Base-by-base conservation (phyloP, 2,113 vertebrate species). In the Puntigrus tetrazona region DNA sequence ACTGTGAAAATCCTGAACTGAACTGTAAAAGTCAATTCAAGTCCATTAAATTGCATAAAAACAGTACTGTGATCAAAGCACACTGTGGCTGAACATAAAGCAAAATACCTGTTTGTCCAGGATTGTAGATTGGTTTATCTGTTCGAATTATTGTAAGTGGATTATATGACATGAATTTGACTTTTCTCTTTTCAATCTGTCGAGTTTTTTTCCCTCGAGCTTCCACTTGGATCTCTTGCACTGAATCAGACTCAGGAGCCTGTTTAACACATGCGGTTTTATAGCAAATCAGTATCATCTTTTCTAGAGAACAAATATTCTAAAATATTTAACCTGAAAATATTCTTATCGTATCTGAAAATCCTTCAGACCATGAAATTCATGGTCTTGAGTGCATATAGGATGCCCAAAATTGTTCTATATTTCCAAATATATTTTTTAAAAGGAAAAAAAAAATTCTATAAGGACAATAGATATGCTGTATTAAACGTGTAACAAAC, bases 71-170 rank as follows among this genome's bases (percentile, higher is more conserved):
- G 27, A 14, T 18, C 18, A 20, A 1, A 7, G 0, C 18, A 34
- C 29, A 34, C 16, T 67, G 63, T 3, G 16, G 41, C 22, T 27
- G 11, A 27, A 43, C 47, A 25, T 16, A 8, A 43, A 41, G 38
- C 5, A 5, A 43, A 47, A 47, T 74, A 74, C 94, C 91, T 65
- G 90, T 92, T 89, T 94, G 92, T 82, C 94, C 92, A 3, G 92
- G 93, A 14, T 91, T 90, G 86, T 94, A 94, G 83, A 94, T 89
- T 1, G 91, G 91, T 92, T 94, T 93, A 76, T 93, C 91, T 1
- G 91, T 93, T 78, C 91, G 92, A 78, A 93, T 27, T 36, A 94
- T 91, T 5, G 85, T 88, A 22, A 55, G 5, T 9, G 85, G 83
- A 5, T 34, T 5, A 61, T 89, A 88, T 25, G 13, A 31, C 85